Evolutionary conservation across 2,113 vertebrate species (phyloP).

Genomic region (Peromyscus polionotus): DNA sequence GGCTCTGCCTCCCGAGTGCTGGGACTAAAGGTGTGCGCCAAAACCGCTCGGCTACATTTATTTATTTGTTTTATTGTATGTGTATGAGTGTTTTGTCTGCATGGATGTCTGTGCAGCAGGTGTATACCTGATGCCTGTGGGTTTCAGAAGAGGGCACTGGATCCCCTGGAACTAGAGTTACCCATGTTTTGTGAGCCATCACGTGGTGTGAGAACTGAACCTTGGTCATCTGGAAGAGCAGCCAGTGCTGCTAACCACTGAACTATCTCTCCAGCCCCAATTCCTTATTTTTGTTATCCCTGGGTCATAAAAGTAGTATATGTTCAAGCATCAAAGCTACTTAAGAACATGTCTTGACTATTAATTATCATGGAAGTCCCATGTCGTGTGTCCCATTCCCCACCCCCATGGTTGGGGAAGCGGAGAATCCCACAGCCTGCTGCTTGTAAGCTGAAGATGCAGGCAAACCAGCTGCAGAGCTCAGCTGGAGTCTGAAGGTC

Average conservation of each 20-base stretch:
- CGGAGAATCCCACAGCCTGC: neutral
- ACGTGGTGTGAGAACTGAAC: neutral
- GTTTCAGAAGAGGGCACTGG: neutral
- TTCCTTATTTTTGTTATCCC: slow-evolving; percentile 20
- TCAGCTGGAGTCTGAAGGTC: neutral
- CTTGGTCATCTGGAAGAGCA: neutral
- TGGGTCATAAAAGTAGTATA: neutral
- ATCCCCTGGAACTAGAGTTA: neutral
- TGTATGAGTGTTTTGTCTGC: neutral
- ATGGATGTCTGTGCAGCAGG: neutral
- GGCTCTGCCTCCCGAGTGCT: too few relatives aligned
- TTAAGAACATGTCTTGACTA: neutral
- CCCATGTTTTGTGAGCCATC: neutral
- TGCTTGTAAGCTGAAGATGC: neutral
- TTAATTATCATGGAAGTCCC: neutral
- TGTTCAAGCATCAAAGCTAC: neutral
- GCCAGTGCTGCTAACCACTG: neutral
- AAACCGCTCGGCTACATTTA: too few relatives aligned
- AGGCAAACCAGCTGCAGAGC: neutral
- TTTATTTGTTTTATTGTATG: neutral
- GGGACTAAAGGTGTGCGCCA: too few relatives aligned
- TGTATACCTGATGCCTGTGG: neutral
- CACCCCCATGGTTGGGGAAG: neutral
- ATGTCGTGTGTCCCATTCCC: too few relatives aligned
- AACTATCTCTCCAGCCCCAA: neutral